Percentiles rank a stretch among this genome's conserved stretches.
phyloP scores from a whole-genome alignment of 2,797 vertebrate genomes.

The Ctenopoma kingsleyae region DNA sequence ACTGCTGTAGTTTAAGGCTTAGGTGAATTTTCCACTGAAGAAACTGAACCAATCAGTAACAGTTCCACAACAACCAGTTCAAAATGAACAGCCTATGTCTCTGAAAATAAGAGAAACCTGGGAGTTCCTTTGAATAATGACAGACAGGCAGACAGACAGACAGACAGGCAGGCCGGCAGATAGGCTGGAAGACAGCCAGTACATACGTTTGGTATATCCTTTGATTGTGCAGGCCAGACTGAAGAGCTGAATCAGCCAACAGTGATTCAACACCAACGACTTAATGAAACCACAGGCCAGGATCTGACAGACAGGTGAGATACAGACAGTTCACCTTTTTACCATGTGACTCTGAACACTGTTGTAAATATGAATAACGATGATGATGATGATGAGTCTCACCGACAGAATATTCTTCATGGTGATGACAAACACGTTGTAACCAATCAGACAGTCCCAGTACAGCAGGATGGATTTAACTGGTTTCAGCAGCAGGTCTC shows the following conservation, averaged over 20 bases:
- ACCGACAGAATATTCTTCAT: constrained; percentile 98
- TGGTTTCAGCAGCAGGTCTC: constrained; percentile 92
- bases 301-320: constrained; percentile 82
- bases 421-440: constrained; percentile 95
- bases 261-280: constrained; percentile 89
- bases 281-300: constrained; percentile 95
- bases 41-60: too few species aligned
- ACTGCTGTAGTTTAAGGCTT: too few species aligned
- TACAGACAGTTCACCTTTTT: not conserved
- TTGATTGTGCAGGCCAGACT: constrained; percentile 96
- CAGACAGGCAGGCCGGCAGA: too few species aligned
- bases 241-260: constrained; percentile 96
- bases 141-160: too few species aligned
- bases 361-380: not conserved
- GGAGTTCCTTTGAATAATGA: too few species aligned
- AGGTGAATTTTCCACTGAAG: too few species aligned
- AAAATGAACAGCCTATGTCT: too few species aligned
- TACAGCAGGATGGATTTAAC: constrained; percentile 91
- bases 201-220: constrained; percentile 91
- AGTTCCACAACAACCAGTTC: too few species aligned
- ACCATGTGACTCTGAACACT: not conserved
- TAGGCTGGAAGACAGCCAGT: too few species aligned
- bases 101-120: too few species aligned
- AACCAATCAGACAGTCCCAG: constrained; percentile 97
- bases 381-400: constrained; percentile 43